phyloP scores from a whole-genome alignment of 2,888 invertebrate species.

The Lottia gigantea region DNA sequence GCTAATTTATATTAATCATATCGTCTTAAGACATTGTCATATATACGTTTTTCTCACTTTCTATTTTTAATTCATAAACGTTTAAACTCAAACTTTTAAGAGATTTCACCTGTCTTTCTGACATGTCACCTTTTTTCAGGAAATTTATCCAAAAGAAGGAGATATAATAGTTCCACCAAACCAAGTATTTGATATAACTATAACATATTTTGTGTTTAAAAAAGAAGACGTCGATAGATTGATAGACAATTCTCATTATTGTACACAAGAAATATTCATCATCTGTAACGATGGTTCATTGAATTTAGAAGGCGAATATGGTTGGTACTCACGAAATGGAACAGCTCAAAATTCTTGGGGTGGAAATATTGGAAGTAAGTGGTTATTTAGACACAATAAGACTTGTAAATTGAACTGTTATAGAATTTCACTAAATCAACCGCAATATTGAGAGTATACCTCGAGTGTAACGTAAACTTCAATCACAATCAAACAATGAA shows the following conservation, averaged over 20 bases:
- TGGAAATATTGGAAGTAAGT: conserved; percentile 12
- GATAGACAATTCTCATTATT: conserved; percentile 39
- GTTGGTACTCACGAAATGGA: conserved; percentile 30
- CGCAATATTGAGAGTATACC: too few species aligned
- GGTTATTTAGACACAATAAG: too few species aligned
- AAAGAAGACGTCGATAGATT: conserved; percentile 24
- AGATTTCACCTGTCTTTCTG: too few species aligned
- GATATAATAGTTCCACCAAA: conserved; percentile 10
- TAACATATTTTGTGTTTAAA: conserved; percentile 34
- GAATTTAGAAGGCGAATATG: conserved; percentile 15
- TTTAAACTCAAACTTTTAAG: too few species aligned
- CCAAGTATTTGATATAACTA: conserved; percentile 6
- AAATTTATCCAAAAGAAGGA: conserved; percentile 11
- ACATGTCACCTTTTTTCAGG: neutral
- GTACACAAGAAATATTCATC: conserved; percentile 43
- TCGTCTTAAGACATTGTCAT: too few species aligned
- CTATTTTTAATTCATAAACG: too few species aligned
- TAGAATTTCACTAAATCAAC: too few species aligned
- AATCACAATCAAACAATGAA: too few species aligned
- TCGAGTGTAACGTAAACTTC: too few species aligned
- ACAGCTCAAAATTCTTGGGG: conserved; percentile 28
- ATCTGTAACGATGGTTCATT: conserved; percentile 36
- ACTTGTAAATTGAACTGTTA: too few species aligned
- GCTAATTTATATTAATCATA: too few species aligned
- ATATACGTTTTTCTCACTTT: too few species aligned